phyloP scores from a whole-genome alignment of 1,140 invertebrate genomes.

The Lineus longissimus region DNA sequence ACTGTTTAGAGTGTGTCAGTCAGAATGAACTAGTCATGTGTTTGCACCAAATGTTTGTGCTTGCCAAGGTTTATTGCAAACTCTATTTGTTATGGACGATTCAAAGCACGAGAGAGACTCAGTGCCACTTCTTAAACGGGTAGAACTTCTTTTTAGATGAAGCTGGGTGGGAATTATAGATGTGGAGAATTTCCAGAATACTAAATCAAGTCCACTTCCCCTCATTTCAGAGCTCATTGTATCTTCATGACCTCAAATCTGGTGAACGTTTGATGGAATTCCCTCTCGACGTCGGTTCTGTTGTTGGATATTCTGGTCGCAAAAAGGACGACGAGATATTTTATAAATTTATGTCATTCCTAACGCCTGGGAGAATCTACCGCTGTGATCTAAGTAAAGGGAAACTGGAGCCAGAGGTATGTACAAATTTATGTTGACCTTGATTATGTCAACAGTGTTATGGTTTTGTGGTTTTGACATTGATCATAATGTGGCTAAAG shows the following conservation, averaged over 20 bases:
- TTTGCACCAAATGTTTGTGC: too few relatives aligned
- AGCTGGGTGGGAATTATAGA: too few relatives aligned
- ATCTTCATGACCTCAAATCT: conserved; percentile 72
- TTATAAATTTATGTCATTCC: conserved; percentile 89
- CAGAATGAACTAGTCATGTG: neutral
- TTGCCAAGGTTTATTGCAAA: too few relatives aligned
- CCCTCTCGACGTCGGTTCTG: conserved; percentile 79
- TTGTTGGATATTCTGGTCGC: conserved; percentile 79
- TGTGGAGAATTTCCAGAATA: too few relatives aligned
- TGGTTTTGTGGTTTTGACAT: too few relatives aligned
- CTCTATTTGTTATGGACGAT: too few relatives aligned
- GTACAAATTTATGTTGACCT: conserved; percentile 17
- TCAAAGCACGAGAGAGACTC: too few relatives aligned
- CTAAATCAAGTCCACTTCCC: too few relatives aligned
- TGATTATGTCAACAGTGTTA: too few relatives aligned
- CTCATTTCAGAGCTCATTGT: conserved; percentile 76
- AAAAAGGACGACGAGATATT: conserved; percentile 81
- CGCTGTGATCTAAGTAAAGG: conserved; percentile 72
- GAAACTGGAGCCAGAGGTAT: conserved; percentile 65
- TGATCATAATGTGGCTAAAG: too few relatives aligned
- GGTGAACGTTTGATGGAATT: conserved; percentile 72
- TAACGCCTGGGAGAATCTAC: conserved; percentile 88
- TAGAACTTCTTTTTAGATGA: too few relatives aligned
- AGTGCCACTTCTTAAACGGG: too few relatives aligned
- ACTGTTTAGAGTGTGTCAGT: neutral